Conservation (phyloP, 1,140 invertebrate species). For the Drosophila kohkoa region DNA sequence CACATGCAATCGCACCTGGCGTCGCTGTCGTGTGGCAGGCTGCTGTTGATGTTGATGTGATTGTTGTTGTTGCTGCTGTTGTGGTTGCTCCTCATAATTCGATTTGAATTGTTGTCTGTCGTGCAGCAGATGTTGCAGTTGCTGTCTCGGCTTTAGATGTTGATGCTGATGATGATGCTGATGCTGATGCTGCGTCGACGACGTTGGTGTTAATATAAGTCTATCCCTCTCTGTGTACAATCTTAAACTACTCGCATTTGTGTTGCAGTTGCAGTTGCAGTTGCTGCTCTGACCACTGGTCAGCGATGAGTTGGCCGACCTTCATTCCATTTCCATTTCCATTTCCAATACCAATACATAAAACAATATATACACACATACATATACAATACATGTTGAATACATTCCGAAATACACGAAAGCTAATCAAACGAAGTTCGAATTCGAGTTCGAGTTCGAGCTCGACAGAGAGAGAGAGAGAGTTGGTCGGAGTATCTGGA, state of each 20-base stretch:
- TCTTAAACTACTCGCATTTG: constrained; percentile 62
- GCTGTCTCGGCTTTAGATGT: background rate
- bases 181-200: constrained; percentile 45
- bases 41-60: background rate
- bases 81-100: background rate
- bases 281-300: constrained; percentile 69
- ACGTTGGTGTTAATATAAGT: constrained; percentile 62
- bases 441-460: background rate
- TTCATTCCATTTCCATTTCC: constrained; percentile 24
- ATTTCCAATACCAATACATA: constrained; percentile 3
- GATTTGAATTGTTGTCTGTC: constrained; percentile 1
- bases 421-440: too few relatives aligned
- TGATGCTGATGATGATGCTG: constrained; percentile 29
- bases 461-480: background rate
- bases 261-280: constrained; percentile 31
- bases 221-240: constrained; percentile 81
- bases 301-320: constrained; percentile 76
- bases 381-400: background rate
- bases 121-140: constrained; percentile 2
- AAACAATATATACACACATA: constrained; percentile 19
- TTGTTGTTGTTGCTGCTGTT: background rate
- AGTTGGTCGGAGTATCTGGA: background rate
- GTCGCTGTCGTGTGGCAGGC: constrained; percentile 47
- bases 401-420: background rate
- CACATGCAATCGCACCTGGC: constrained; percentile 67